Percentiles rank a stretch among this genome's conserved stretches.
Evolutionary conservation across 2,888 invertebrate genomes (phyloP).

Genomic region (Melitaea athalia): DNA sequence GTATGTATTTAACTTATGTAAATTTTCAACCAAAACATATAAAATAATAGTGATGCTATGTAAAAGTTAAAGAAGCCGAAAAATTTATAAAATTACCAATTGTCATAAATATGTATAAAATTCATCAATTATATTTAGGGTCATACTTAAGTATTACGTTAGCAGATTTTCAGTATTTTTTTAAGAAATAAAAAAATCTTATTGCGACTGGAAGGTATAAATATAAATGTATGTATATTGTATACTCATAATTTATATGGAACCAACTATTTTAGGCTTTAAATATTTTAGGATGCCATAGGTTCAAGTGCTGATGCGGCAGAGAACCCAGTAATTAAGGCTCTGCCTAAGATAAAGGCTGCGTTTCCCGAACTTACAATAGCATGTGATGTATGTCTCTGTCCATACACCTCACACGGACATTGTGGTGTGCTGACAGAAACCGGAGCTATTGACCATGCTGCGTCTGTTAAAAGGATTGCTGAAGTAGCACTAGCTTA

Average conservation of each 20-base stretch:
- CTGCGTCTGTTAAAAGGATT: constrained; percentile 89
- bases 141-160: not conserved
- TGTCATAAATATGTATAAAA: too few relatives aligned
- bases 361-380: constrained; percentile 92
- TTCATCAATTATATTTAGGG: too few relatives aligned
- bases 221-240: not conserved
- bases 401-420: constrained; percentile 96
- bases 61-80: too few relatives aligned
- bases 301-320: constrained; percentile 91
- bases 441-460: constrained; percentile 89
- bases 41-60: too few relatives aligned
- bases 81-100: too few relatives aligned
- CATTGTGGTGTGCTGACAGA: constrained; percentile 93
- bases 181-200: too few relatives aligned
- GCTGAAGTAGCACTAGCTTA: constrained; percentile 93
- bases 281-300: constrained; percentile 83
- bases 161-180: not conserved
- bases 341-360: constrained; percentile 86
- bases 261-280: not conserved
- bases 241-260: not conserved
- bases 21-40: too few relatives aligned
- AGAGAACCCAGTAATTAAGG: constrained; percentile 91
- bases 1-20: too few relatives aligned
- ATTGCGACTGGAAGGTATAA: too few relatives aligned
- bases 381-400: constrained; percentile 97